Evolutionary conservation across 1,140 invertebrate genomes (phyloP).

Genomic region (Paraescarpia echinospica): DNA sequence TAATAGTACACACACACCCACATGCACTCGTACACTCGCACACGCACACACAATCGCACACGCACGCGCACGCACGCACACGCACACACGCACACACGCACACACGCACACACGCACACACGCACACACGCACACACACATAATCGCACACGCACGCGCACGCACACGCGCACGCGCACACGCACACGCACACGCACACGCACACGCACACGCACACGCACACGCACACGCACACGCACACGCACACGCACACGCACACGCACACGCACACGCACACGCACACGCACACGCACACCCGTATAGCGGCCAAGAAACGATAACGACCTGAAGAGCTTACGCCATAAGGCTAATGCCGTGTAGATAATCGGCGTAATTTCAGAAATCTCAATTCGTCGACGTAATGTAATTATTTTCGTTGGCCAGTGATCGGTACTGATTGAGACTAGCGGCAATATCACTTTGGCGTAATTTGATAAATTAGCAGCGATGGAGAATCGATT

Average conservation of each 20-base stretch:
- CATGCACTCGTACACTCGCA: no score
- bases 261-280: conserved; percentile 13
- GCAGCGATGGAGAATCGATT: background rate
- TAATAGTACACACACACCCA: no score
- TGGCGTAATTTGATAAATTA: background rate
- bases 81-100: no score
- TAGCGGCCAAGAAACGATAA: background rate
- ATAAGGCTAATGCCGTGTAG: background rate
- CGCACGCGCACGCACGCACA: no score
- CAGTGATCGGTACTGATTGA: background rate
- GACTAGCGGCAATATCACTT: background rate
- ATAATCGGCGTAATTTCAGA: background rate
- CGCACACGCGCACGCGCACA: background rate
- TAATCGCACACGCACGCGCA: background rate
- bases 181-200: background rate
- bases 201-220: conserved; percentile 8
- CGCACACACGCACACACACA: background rate
- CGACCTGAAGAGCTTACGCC: background rate
- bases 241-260: conserved; percentile 6
- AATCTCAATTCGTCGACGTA: background rate
- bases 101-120: no score
- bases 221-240: conserved; percentile 13
- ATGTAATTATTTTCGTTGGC: background rate
- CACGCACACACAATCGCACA: no score
- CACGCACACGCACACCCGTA: conserved; percentile 2